Evolutionary conservation across 1,140 invertebrate species (phyloP).

Genomic region (Meteorus sp.): DNA sequence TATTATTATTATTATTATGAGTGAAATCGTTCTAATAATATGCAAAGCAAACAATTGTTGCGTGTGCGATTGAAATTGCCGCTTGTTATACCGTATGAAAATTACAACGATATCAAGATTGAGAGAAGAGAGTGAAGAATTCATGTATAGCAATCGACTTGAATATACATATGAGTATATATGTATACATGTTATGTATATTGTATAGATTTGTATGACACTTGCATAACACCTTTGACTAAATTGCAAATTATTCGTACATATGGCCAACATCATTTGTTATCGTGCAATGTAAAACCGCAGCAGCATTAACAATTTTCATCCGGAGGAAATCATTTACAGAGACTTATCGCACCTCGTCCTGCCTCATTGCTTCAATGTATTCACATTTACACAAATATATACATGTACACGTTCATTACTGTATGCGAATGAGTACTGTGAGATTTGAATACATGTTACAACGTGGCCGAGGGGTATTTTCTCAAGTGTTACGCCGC

Average conservation of each 20-base stretch:
- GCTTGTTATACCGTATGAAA: background rate
- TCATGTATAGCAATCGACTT: no score
- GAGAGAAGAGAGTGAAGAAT: background rate
- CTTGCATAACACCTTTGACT: no score
- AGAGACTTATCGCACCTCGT: conserved; percentile 15
- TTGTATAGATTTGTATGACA: no score
- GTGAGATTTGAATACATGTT: no score
- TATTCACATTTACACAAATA: no score
- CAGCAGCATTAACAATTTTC: conserved; percentile 6
- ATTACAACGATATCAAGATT: background rate
- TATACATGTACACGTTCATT: no score
- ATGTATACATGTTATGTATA: no score
- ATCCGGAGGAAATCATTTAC: conserved; percentile 12
- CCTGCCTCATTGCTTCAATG: background rate
- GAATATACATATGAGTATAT: no score
- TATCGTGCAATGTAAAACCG: background rate
- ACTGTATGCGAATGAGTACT: no score
- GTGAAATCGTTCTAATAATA: no score
- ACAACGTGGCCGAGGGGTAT: conserved; percentile 4
- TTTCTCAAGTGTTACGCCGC: background rate
- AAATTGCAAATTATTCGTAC: no score
- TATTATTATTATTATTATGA: background rate
- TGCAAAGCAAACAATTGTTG: background rate
- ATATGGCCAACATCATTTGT: background rate
- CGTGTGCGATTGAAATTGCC: background rate